These are phyloP conservation scores for Mythimna vitellina DNA, from an alignment of 2,888 invertebrate species.

Conservation along the genomic window DNA sequence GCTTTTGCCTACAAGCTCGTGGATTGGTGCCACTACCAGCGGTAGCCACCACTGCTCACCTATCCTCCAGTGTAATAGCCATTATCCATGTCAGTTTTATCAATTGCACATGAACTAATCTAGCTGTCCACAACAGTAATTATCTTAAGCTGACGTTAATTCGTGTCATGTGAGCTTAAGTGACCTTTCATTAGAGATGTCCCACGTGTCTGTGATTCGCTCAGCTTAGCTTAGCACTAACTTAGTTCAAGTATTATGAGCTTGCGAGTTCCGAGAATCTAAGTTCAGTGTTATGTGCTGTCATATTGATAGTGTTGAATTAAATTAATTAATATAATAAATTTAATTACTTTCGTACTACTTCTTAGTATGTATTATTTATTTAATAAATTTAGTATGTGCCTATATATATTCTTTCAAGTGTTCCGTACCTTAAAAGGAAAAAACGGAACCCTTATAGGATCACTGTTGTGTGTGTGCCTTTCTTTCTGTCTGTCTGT, in stretches of 20 bases:
- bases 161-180: slow-evolving; percentile 45
- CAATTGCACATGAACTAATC: background rate
- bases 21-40: too few relatives aligned
- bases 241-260: slow-evolving; percentile 52
- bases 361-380: too few relatives aligned
- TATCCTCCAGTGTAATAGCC: background rate
- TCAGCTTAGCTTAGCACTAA: slow-evolving; percentile 49
- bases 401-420: too few relatives aligned
- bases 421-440: too few relatives aligned
- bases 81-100: slow-evolving; percentile 3
- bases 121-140: slow-evolving; percentile 30
- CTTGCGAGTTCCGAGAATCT: slow-evolving; percentile 38
- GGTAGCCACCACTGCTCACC: too few relatives aligned
- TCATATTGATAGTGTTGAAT: slow-evolving; percentile 3
- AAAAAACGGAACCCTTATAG: too few relatives aligned
- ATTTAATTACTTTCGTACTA: too few relatives aligned
- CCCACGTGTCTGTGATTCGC: slow-evolving; percentile 42
- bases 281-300: slow-evolving; percentile 29
- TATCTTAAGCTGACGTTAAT: slow-evolving; percentile 52
- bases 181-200: slow-evolving; percentile 57
- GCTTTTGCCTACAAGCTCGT: too few relatives aligned
- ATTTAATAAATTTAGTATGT: too few relatives aligned
- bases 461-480: too few relatives aligned
- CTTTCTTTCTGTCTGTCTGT: too few relatives aligned
- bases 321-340: background rate